Base-by-base conservation (phyloP, 2,113 vertebrate genomes). In the Gulo gulo region DNA sequence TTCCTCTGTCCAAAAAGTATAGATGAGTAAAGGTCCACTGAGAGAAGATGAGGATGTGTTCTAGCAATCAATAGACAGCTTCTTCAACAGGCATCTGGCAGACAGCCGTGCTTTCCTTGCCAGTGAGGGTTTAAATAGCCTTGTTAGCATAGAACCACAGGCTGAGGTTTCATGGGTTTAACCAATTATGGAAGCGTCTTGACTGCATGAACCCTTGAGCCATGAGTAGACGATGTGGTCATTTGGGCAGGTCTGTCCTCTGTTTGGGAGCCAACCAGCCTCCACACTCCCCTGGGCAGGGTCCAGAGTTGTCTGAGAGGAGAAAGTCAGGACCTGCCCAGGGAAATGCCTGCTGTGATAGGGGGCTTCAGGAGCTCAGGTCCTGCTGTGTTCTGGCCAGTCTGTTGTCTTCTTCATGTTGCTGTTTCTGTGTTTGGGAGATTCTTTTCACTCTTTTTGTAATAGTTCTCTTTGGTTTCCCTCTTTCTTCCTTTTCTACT, bases 131-230 rank as follows among this genome's bases (percentile, higher is more conserved):
- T 47, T 94, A 81, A 96, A 69, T 11, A 93, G 93, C 59, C 69
- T 97, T 84, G 80, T 96, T 92, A 95, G 84, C n/a, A 80, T 24
- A 88, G 67, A 91, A 16, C 59, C 67, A 89, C 29, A 87, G 80
- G 55, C 71, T 55, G 36, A 97, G 76, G 47, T 90, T 79, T 74
- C 39, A 69, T 15, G 42, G 45, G 39, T 55, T 81, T 88, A 88
- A 57, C 42, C 67, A 88, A 31, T 50, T 85, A 81, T 65, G 59
- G 87, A 95, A 94, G 20, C 83, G 82, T 69, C 65, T 85, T 93
- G 52, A 91, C 82, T 91, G 39, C n/a, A 88, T 88, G 71, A 97
- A 91, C 29, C 52, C 21, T 76, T 81, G 76, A 94, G 52, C 83
- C 71, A n/a, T 76, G 39, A 86, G 50, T 55, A 81, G 82, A 69